Evolutionary conservation across 2,797 vertebrate genomes (phyloP).

Genomic region (Protonibea diacanthus): DNA sequence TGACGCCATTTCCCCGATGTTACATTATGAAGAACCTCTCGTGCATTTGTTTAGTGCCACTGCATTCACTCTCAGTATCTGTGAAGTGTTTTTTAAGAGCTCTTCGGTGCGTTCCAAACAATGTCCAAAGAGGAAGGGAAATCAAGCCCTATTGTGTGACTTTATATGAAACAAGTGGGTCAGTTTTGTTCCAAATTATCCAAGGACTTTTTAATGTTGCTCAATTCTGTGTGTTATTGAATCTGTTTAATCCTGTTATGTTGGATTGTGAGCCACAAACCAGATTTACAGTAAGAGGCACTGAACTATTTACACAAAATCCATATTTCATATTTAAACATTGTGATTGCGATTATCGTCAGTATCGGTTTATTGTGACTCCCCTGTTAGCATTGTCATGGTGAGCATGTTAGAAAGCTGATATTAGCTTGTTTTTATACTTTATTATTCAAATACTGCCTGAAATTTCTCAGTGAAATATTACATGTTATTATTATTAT

Average conservation of each 20-base stretch:
- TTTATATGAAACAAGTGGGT: conserved; percentile 11
- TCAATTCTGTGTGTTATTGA: not conserved
- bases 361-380: too few relatives aligned
- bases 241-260: not conserved
- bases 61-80: conserved; percentile 24
- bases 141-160: conserved; percentile 1
- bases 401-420: too few relatives aligned
- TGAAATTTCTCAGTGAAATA: not conserved
- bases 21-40: conserved; percentile 49
- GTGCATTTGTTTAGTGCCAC: conserved; percentile 37
- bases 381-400: too few relatives aligned
- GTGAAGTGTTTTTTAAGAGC: conserved; percentile 47
- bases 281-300: too few relatives aligned
- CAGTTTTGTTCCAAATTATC: conserved; percentile 10
- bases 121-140: conserved; percentile 10
- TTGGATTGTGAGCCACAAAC: too few relatives aligned
- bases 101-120: conserved; percentile 46
- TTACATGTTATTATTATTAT: too few relatives aligned
- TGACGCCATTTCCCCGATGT: conserved; percentile 20
- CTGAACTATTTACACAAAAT: too few relatives aligned
- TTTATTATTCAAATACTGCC: not conserved
- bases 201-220: not conserved
- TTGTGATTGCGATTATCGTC: too few relatives aligned
- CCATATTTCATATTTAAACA: too few relatives aligned
- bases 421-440: too few relatives aligned